A percentile compares a stretch with the other conserved stretches of the same genome.
phyloP scores from a whole-genome alignment of 2,113 vertebrate species.

The Gorsachius goisagi region DNA sequence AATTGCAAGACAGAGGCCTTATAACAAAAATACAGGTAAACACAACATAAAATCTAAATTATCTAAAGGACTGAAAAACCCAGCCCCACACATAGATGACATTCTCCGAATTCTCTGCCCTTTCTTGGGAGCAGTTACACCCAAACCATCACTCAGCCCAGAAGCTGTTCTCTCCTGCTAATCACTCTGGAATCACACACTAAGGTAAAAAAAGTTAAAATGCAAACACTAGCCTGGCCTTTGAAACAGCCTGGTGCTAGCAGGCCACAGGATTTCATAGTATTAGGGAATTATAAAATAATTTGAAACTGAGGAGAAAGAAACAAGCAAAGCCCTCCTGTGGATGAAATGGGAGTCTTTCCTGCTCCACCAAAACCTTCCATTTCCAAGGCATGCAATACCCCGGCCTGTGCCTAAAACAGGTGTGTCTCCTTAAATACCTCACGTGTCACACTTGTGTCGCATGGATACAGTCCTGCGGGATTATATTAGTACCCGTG shows the following conservation, averaged over 20 bases:
- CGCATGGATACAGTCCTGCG: not conserved
- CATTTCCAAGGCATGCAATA: conserved; percentile 3
- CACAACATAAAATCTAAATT: conserved; percentile 12
- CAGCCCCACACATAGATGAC: conserved; percentile 34
- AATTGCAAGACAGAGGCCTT: not conserved
- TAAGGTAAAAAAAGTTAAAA: not conserved
- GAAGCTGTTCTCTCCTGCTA: conserved; percentile 23
- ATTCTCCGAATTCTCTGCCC: conserved; percentile 53
- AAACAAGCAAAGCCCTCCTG: not conserved
- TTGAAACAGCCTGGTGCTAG: not conserved
- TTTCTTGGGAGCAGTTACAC: conserved; percentile 56
- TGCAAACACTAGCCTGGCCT: not conserved
- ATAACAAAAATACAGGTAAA: conserved; percentile 30
- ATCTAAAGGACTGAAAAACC: conserved; percentile 34
- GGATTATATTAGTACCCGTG: conserved; percentile 60
- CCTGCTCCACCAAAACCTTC: not conserved
- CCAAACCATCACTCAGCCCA: conserved; percentile 45
- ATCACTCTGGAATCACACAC: not conserved
- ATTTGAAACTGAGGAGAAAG: not conserved
- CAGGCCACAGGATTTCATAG: not conserved
- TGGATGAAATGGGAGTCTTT: not conserved
- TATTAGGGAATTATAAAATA: not conserved
- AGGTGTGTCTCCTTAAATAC: conserved; percentile 73
- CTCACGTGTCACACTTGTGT: conserved; percentile 53
- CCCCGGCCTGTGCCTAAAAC: conserved; percentile 33